Evolutionary conservation across 2,888 invertebrate species (phyloP).

Genomic region (Yponomeuta plumbellus): DNA sequence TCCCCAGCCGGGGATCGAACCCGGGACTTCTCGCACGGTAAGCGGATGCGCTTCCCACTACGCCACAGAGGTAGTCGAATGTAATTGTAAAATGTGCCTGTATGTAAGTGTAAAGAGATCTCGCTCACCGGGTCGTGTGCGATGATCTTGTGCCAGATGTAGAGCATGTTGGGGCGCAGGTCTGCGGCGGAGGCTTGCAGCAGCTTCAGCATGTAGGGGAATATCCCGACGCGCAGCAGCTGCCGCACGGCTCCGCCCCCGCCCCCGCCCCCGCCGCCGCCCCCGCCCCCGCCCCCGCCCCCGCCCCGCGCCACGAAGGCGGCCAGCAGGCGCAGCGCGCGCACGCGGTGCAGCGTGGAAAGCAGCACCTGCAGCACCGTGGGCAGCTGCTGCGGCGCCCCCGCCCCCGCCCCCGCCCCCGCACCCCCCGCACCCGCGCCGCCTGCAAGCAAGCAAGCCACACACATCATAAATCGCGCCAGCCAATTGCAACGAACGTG

Average conservation of each 20-base stretch:
- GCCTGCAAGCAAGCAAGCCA: too few species aligned
- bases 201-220: conserved; percentile 98
- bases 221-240: conserved; percentile 97
- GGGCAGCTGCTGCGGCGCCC: conserved; percentile 95
- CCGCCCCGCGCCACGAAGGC: conserved; percentile 96
- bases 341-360: conserved; percentile 87
- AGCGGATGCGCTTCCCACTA: too few species aligned
- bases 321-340: conserved; percentile 95
- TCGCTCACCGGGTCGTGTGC: conserved; percentile 95
- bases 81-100: too few species aligned
- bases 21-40: too few species aligned
- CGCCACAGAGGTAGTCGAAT: too few species aligned
- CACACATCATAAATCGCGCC: too few species aligned
- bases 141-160: conserved; percentile 99
- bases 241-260: conserved; percentile 86
- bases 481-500: too few species aligned
- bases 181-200: conserved; percentile 96
- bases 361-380: conserved; percentile 95
- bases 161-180: conserved; percentile 93
- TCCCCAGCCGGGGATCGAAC: too few species aligned
- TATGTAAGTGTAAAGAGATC: too few species aligned
- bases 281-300: conserved; percentile 80
- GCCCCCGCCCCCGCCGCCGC: conserved; percentile 89
- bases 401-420: conserved; percentile 28
- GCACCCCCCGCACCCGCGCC: background rate